Evolutionary conservation across 2,797 vertebrate species (phyloP).

Genomic region (Cyprinella venusta): DNA sequence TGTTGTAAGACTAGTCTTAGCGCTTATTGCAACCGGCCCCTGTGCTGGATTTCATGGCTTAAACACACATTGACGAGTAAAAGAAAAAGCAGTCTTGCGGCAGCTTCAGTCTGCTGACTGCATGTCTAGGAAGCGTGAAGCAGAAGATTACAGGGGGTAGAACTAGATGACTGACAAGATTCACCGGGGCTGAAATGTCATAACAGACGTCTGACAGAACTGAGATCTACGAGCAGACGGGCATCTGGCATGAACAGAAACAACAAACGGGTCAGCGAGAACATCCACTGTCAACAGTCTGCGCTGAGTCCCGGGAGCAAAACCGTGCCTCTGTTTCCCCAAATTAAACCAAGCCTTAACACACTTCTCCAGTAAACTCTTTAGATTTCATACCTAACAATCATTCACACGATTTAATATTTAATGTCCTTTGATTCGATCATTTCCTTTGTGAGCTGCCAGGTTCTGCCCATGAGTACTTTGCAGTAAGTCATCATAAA

Average conservation of each 20-base stretch:
- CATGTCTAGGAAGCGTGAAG: slow-evolving; percentile 8
- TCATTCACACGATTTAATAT: neutral
- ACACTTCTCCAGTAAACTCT: neutral
- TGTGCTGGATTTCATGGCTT: neutral
- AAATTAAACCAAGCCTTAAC: slow-evolving; percentile 11
- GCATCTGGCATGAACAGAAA: slow-evolving; percentile 44
- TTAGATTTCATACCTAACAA: neutral
- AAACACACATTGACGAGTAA: neutral
- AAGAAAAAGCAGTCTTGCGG: neutral
- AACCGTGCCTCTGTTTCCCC: neutral
- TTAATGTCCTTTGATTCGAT: neutral
- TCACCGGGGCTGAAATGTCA: slow-evolving; percentile 35
- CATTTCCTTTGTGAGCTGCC: neutral
- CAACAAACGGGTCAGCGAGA: slow-evolving; percentile 45
- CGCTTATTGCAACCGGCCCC: too few species aligned
- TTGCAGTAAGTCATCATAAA: neutral
- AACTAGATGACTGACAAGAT: slow-evolving; percentile 39
- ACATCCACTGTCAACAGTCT: slow-evolving; percentile 22
- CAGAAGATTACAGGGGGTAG: slow-evolving; percentile 35
- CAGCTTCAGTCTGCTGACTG: neutral
- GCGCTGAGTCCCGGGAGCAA: neutral
- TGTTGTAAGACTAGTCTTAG: neutral
- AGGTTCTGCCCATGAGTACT: neutral
- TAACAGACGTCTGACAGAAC: slow-evolving; percentile 33
- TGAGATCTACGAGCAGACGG: slow-evolving; percentile 18